Base-by-base conservation (phyloP, 2,797 vertebrate genomes). In the Gambusia yucatana region DNA sequence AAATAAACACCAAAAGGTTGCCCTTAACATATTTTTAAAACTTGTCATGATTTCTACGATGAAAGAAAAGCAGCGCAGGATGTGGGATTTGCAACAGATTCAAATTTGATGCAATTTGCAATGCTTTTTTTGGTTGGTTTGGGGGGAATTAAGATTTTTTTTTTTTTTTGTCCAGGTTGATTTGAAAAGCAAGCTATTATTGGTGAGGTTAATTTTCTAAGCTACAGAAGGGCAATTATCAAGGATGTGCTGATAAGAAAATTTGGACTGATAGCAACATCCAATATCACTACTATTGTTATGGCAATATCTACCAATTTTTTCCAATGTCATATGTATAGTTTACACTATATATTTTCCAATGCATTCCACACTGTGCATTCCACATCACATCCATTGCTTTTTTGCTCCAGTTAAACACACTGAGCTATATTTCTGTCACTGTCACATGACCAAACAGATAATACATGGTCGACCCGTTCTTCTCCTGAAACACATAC, bases 1-100 rank as follows among this genome's bases (percentile, higher is more conserved):
- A 67, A 71, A 80, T 71, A n/a, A 48, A 16, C 4, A 79, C 33
- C 44, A 73, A 43, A 39, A 75, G 16, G 22, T 33, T 52, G 63
- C 39, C 33, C 77, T 73, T 75, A 5, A 70, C 41, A 72, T 7
- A 28, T 41, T 48, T 78, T 4, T 13, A 65, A 33, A 77, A 48
- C 17, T n/a, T 2, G 65, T 47, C 6, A 11, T 72, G 72, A 67
- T 6, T 13, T 61, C 8, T 11, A 28, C 1, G 25, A 47, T 0
- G 43, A 67, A 57, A 22, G 33, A 20, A 30, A 9, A 48, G 16
- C 30, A 36, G 44, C 9, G 4, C 6, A 74, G 5, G 28, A 61
- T 36, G 6, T 17, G 59, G 59, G 5, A 33, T 61, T 61, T 33
- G 59, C 14, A 33, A 33, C 6, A 17, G 7, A 14, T 4, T 16